A percentile compares a stretch with the other conserved stretches of the same genome.
These are phyloP conservation scores for Rhagophthalmus giganteus DNA, from an alignment of 2,888 invertebrate genomes.

Conservation along the genomic window DNA sequence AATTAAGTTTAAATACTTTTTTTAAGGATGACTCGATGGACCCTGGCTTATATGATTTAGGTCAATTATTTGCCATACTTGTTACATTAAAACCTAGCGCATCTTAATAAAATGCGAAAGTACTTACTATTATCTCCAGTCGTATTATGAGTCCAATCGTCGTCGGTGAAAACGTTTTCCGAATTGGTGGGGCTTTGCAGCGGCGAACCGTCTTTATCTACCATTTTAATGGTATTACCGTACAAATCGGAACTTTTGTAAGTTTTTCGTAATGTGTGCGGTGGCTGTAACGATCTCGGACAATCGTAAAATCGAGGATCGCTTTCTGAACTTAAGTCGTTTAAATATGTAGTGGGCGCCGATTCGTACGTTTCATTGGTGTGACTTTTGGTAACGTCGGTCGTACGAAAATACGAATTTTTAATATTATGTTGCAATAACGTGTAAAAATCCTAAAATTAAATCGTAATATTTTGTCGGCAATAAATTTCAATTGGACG, in stretches of 20 bases:
- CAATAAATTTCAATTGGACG: slow-evolving; percentile 5
- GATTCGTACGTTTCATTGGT: slow-evolving; percentile 43
- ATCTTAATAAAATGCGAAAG: too few relatives aligned
- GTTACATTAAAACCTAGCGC: too few relatives aligned
- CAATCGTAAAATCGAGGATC: slow-evolving; percentile 63
- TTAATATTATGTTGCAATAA: slow-evolving; percentile 46
- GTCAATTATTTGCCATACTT: too few relatives aligned
- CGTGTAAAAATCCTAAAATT: slow-evolving; percentile 44
- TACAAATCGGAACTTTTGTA: slow-evolving; percentile 16
- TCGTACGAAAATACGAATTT: slow-evolving; percentile 36
- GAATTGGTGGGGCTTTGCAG: slow-evolving; percentile 67
- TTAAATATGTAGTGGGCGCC: slow-evolving; percentile 46
- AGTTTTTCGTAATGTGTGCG: slow-evolving; percentile 15
- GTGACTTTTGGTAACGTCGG: slow-evolving; percentile 36
- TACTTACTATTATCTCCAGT: slow-evolving; percentile 48
- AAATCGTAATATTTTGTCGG: background rate
- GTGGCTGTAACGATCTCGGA: slow-evolving; percentile 45
- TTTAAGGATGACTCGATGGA: too few relatives aligned
- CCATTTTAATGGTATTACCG: slow-evolving; percentile 9
- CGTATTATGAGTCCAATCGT: slow-evolving; percentile 64
- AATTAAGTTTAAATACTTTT: too few relatives aligned
- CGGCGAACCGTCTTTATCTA: slow-evolving; percentile 51
- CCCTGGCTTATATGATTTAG: too few relatives aligned
- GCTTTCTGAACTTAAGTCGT: slow-evolving; percentile 51
- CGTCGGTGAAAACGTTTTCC: slow-evolving; percentile 70